Conservation (phyloP, 1,140 invertebrate genomes). For the Drosophila watanabei region DNA sequence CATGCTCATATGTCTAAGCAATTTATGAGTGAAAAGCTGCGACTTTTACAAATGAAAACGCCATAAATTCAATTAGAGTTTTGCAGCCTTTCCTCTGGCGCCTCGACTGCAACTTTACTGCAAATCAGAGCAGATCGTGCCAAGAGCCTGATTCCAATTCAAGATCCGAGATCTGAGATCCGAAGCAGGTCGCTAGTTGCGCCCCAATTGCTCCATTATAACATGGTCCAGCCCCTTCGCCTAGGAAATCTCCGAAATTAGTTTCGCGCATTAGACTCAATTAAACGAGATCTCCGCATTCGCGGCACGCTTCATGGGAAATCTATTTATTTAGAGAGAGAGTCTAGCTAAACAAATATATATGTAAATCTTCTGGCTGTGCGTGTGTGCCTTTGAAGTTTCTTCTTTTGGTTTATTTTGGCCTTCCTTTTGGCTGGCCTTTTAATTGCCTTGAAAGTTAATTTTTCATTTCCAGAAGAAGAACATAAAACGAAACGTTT, state of each 20-base stretch:
- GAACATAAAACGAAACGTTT: constrained; percentile 56
- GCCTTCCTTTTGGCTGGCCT: constrained; percentile 19
- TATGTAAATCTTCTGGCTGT: constrained; percentile 54
- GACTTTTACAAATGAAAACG: constrained; percentile 73
- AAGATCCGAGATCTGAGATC: constrained; percentile 11
- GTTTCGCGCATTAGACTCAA: constrained; percentile 76
- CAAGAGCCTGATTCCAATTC: constrained; percentile 34
- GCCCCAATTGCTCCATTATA: constrained; percentile 60
- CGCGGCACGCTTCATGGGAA: constrained; percentile 43
- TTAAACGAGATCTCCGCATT: constrained; percentile 51
- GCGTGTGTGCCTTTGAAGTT: constrained; percentile 64
- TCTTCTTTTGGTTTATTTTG: constrained; percentile 21
- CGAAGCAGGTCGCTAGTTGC: constrained; percentile 61
- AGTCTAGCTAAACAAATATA: constrained; percentile 45
- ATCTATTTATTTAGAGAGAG: constrained; percentile 60
- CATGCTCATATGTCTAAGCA: constrained; percentile 61
- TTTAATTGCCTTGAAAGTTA: constrained; percentile 60
- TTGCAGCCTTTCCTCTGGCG: constrained; percentile 34
- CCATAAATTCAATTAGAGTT: constrained; percentile 80
- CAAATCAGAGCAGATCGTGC: constrained; percentile 72
- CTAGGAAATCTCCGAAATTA: constrained; percentile 70
- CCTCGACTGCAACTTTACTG: constrained; percentile 26
- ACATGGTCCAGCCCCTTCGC: constrained; percentile 19
- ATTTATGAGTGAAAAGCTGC: constrained; percentile 79
- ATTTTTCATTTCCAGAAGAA: constrained; percentile 49